Conservation (phyloP, 2,797 vertebrate species). For the Acestrorhynchus altus region DNA sequence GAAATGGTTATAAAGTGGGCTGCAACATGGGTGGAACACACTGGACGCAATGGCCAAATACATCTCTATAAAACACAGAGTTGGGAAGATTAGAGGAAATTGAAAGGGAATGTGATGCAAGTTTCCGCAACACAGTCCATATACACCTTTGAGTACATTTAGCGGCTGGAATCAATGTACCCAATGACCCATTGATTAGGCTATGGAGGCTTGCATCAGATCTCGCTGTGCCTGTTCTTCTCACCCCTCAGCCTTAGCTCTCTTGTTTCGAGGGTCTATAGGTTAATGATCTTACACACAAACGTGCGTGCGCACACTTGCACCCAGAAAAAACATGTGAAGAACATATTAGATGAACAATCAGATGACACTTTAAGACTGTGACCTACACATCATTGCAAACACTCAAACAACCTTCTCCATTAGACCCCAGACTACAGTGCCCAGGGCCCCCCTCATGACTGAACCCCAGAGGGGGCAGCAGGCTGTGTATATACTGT, state of each 20-base stretch:
- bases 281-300: slow-evolving; percentile 23
- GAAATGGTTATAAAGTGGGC: slow-evolving; percentile 46
- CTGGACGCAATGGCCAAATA: slow-evolving; percentile 51
- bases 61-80: slow-evolving; percentile 52
- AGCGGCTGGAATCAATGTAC: slow-evolving; percentile 52
- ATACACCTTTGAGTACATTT: slow-evolving; percentile 58
- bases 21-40: background rate
- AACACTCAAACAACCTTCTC: slow-evolving; percentile 8
- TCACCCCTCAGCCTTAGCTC: slow-evolving; percentile 28
- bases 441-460: slow-evolving; percentile 10
- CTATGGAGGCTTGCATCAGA: slow-evolving; percentile 48
- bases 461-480: slow-evolving; percentile 25
- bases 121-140: slow-evolving; percentile 53
- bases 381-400: slow-evolving; percentile 2
- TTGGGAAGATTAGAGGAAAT: slow-evolving; percentile 48
- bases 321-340: background rate
- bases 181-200: slow-evolving; percentile 61
- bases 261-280: slow-evolving; percentile 41
- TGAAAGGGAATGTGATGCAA: slow-evolving; percentile 51
- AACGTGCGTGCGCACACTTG: background rate
- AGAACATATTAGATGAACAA: background rate
- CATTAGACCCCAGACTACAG: background rate
- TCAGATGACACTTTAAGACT: background rate
- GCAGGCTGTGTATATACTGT: slow-evolving; percentile 44
- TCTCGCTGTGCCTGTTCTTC: slow-evolving; percentile 37